Base-by-base conservation (phyloP, 2,888 invertebrate species). In the Melolontha melolontha region DNA sequence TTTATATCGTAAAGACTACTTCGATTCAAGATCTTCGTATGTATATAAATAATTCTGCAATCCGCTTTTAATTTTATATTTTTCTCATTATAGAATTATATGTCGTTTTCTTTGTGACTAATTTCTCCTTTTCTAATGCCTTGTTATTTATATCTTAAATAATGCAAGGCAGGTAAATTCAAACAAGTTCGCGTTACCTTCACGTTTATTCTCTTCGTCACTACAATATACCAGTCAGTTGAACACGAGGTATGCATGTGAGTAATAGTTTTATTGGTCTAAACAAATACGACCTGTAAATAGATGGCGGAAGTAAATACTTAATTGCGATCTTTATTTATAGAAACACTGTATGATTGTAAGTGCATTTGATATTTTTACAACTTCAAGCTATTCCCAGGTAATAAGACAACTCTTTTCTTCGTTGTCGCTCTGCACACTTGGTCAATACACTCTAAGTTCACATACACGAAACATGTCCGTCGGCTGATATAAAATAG, bases 251-350 rank as follows among this genome's bases (percentile, higher is more conserved):
- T 55, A 55, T 55, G 55, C 41, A 22, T 2, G 41, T 39, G 34
- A 55, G 41, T 55, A 55, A 22, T 55, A 55, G 22, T 55, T 55
- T 55, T 42, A 55, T 55, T 55, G 22, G 8, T 8, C 55, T 40
- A 55, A 55, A 55, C 55, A 42, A 55, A 55, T 55, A 41, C 10
- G 12, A 22, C 40, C 22, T 41, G n/a, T 55, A 55, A 55, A 55
- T 22, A 55, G 55, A 41, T 55, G 10, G 41, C 16, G 55, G 55
- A 55, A 55, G 22, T 55, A 40, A 5, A 41, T 16, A 17, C 41
- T 55, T 55, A 55, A 55, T 55, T 55, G 42, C 42, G 7, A 22
- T 22, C 41, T 55, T 55, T 55, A 55, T 42, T 55, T 55, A 55
- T 55, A 22, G 55, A 55, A 55, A 55, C 41, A n/a, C 41, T 41